A percentile compares a stretch with the other conserved stretches of the same genome.
Conservation (phyloP, 2,888 invertebrate species). For the Drosophila colorata region DNA sequence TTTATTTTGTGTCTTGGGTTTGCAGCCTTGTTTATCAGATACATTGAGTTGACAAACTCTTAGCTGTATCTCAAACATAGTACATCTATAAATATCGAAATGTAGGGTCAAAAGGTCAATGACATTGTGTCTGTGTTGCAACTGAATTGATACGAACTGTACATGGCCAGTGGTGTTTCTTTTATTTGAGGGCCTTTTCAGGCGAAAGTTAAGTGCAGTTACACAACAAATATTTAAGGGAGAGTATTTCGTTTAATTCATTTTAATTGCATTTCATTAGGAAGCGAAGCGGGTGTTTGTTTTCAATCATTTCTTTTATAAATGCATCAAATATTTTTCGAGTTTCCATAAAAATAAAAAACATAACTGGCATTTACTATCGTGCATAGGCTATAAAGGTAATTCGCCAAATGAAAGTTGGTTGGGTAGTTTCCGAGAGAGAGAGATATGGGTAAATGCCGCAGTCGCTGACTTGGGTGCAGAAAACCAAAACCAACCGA, state of each 20-base stretch:
- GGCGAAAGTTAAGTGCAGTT: background rate
- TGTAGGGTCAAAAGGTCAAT: background rate
- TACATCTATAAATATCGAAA: background rate
- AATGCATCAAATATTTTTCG: background rate
- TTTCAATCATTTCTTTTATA: background rate
- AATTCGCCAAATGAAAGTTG: slow-evolving; percentile 17
- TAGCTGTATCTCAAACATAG: too few species aligned
- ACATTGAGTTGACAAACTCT: too few species aligned
- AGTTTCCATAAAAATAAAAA: background rate
- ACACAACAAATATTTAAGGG: background rate
- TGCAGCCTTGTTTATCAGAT: too few species aligned
- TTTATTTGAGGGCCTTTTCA: background rate
- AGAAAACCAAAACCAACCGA: slow-evolving; percentile 12
- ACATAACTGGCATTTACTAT: background rate
- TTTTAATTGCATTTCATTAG: background rate
- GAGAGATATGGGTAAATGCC: slow-evolving; percentile 1
- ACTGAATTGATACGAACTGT: background rate
- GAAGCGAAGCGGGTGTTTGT: background rate
- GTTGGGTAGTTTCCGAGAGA: slow-evolving; percentile 4
- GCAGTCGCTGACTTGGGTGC: slow-evolving; percentile 15
- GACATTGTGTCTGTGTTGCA: background rate
- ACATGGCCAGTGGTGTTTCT: background rate
- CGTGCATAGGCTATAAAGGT: background rate
- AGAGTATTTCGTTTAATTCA: background rate
- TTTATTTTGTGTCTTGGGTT: too few species aligned